phyloP scores from a whole-genome alignment of 2,888 invertebrate genomes.

The Ochropleura plecta region DNA sequence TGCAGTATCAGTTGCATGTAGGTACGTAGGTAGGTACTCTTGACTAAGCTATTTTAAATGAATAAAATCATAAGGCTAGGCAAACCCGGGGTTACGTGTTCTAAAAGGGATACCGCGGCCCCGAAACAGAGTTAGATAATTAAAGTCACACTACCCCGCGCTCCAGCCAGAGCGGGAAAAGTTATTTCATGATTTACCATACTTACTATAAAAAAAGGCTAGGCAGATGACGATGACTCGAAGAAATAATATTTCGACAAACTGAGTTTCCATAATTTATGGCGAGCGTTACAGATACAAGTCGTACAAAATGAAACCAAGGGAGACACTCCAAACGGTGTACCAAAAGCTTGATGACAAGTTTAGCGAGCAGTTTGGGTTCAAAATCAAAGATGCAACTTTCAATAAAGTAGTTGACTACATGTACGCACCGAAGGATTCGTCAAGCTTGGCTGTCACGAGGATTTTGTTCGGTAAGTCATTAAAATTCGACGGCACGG shows the following conservation, averaged over 20 bases:
- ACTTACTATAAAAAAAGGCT: too few relatives aligned
- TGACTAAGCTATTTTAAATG: too few relatives aligned
- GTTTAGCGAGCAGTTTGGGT: conserved; percentile 80
- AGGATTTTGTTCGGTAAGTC: conserved; percentile 95
- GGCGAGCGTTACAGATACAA: conserved; percentile 13
- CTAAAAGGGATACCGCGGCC: too few relatives aligned
- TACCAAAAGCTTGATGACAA: conserved; percentile 67
- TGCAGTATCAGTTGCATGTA: too few relatives aligned
- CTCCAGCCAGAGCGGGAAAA: too few relatives aligned
- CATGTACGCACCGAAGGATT: conserved; percentile 93
- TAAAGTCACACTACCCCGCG: too few relatives aligned
- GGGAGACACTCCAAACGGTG: conserved; percentile 57
- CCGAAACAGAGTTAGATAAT: too few relatives aligned
- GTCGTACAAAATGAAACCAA: conserved; percentile 61
- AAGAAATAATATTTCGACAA: not conserved
- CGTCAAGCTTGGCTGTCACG: conserved; percentile 94
- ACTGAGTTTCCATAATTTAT: not conserved
- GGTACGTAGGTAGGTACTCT: too few relatives aligned
- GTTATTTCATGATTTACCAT: too few relatives aligned
- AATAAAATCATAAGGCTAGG: too few relatives aligned
- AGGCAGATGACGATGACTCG: not conserved
- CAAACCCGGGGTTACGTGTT: too few relatives aligned
- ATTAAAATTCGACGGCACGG: not conserved
- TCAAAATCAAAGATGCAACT: conserved; percentile 73
- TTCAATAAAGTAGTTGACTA: conserved; percentile 87